Evolutionary conservation across 1,140 invertebrate genomes (phyloP), one percentile per base, ranked within the genome.

Genomic region (Hyposmocoma kahamanoa): DNA sequence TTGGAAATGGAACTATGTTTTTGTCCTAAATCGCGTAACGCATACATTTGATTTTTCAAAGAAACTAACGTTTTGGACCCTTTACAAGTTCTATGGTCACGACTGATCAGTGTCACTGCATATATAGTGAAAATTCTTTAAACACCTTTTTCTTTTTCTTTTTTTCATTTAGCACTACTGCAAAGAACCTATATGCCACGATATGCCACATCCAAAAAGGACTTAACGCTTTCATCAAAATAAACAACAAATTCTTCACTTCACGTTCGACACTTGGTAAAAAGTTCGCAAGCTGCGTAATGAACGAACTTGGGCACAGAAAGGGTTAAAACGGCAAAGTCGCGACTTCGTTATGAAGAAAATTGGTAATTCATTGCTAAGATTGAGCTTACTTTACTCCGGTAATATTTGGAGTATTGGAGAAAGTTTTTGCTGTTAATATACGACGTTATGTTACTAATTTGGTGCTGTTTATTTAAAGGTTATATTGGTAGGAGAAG

Each of bases 311-410:
- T 72, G 54, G 53, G 53, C 64, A 71, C 55, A 59, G 66, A 72
- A 72, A 69, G 69, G 67, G 66, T 67, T 67, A 69, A 63, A 60
- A 62, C 61, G 66, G 38, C 54, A 62, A 62, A 68, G 53, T 66
- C 62, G 44, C 47, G 65, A 61, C 57, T 69, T 62, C 63, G 60
- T 62, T 67, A 65, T 61, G 63, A 62, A 65, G 56, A 62, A 68
- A 72, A 69, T 72, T 72, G 61, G 63, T 69, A 67, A 72, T 72
- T 69, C 66, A 72, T 67, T 72, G 63, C 69, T 59, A 43, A 62
- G 53, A 67, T 63, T 67, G 55, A 54, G 57, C 56, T 64, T 47
- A 65, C 55, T 66, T 68, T 59, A 57, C 56, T 56, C 28, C 17
- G 39, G 55, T 62, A 13, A 13, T n/a, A 34, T 50, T 47, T 21